phyloP scores from a whole-genome alignment of 2,113 vertebrate species.

The Gymnarchus niloticus region DNA sequence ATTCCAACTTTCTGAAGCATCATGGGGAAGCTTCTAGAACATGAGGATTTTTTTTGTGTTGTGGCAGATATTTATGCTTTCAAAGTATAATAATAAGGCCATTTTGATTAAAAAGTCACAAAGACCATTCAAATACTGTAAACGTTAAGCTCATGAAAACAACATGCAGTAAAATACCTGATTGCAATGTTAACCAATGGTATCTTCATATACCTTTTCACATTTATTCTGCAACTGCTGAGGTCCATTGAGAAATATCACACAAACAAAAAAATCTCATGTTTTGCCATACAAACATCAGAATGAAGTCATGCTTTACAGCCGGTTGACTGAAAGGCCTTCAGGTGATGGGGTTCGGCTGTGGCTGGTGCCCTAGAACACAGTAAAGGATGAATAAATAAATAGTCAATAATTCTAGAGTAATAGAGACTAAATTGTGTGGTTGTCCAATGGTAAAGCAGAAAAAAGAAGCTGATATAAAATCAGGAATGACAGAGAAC shows the following conservation, averaged over 20 bases:
- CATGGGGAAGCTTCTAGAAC: background rate
- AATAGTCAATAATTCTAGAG: background rate
- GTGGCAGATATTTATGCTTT: background rate
- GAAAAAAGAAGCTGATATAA: background rate
- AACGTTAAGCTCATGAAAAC: background rate
- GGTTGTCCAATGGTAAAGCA: background rate
- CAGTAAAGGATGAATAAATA: background rate
- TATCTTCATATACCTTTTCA: background rate
- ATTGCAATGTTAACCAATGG: background rate
- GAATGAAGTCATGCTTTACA: conserved; percentile 40
- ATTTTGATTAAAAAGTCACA: background rate
- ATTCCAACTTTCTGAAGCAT: background rate
- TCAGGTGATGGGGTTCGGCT: conserved; percentile 56
- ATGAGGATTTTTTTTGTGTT: background rate
- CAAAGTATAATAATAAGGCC: background rate
- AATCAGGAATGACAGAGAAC: background rate
- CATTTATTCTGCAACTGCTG: background rate
- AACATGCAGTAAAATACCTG: background rate
- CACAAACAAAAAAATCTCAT: too few relatives aligned
- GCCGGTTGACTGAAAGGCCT: conserved; percentile 47
- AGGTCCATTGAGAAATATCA: too few relatives aligned
- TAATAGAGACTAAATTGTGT: background rate
- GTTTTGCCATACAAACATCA: background rate
- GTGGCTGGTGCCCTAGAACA: conserved; percentile 48
- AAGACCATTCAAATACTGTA: background rate